A percentile compares a stretch with the other conserved stretches of the same genome.
These are phyloP conservation scores for Cuculus canorus DNA, from an alignment of 2,797 vertebrate genomes.

Conservation along the genomic window DNA sequence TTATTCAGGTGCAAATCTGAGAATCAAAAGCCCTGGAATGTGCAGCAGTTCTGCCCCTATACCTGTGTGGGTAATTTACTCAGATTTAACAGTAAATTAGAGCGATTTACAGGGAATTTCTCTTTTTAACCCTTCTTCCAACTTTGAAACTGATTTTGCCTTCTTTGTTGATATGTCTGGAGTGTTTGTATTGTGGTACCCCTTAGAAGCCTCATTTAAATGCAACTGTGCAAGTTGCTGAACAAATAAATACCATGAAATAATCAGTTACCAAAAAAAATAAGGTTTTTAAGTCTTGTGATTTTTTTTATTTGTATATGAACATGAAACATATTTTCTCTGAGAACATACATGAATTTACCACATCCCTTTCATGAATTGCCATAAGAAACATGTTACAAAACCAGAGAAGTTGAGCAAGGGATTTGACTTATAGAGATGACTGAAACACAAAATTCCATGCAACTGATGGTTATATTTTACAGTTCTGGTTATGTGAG, in stretches of 20 bases:
- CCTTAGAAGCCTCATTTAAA: background rate
- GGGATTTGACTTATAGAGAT: background rate
- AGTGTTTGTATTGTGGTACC: background rate
- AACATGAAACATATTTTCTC: accelerated
- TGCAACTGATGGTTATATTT: background rate
- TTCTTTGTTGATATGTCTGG: background rate
- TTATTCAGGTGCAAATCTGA: background rate
- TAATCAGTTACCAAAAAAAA: background rate
- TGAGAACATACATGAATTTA: background rate
- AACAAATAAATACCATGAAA: background rate
- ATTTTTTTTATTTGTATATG: background rate
- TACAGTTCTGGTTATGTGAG: background rate
- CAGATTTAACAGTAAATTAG: background rate
- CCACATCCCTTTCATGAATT: background rate
- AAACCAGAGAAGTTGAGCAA: background rate
- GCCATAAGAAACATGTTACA: background rate
- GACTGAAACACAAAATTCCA: background rate
- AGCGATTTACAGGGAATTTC: background rate
- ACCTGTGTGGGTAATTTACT: background rate
- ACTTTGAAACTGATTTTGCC: background rate
- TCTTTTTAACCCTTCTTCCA: background rate
- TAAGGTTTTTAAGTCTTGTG: background rate
- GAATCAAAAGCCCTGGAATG: background rate
- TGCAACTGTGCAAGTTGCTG: background rate
- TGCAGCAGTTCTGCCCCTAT: background rate